A percentile compares a stretch with the other conserved stretches of the same genome.
phyloP scores from a whole-genome alignment of 2,113 vertebrate genomes.

The Chauna torquata region DNA sequence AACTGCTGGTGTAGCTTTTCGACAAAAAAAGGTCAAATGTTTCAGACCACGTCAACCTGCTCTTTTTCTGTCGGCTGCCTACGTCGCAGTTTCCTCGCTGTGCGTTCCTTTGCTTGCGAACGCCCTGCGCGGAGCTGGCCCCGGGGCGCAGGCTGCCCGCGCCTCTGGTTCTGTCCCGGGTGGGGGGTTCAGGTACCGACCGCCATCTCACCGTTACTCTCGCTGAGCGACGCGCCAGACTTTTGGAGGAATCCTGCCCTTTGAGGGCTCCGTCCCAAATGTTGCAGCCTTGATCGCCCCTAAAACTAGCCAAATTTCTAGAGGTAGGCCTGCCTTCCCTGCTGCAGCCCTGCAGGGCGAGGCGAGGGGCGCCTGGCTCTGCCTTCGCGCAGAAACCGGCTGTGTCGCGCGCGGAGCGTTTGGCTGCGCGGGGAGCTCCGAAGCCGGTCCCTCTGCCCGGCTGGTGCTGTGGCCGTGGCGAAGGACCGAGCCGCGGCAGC shows the following conservation, averaged over 20 bases:
- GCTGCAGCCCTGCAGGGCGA: accelerated
- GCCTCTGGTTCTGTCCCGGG: no score
- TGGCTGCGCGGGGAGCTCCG: background rate
- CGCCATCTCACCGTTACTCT: no score
- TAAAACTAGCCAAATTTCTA: background rate
- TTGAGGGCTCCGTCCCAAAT: background rate
- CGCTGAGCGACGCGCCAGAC: no score
- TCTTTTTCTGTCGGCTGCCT: background rate
- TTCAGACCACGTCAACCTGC: background rate
- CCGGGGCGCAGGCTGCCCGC: no score
- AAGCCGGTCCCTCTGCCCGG: accelerated
- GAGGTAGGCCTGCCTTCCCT: background rate
- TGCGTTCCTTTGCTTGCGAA: accelerated
- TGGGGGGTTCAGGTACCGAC: no score
- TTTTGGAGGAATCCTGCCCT: background rate
- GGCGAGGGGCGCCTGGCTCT: background rate
- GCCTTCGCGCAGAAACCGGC: background rate
- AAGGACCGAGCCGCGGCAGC: no score
- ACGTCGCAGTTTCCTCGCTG: background rate
- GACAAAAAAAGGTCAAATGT: background rate
- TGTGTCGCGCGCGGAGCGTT: accelerated
- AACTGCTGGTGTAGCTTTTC: background rate
- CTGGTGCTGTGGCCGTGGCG: background rate
- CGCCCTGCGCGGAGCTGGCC: no score
- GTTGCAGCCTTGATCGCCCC: background rate